These are phyloP conservation scores for Stenopsyche tienmushanensis DNA, from an alignment of 1,140 invertebrate species.

Conservation along the genomic window DNA sequence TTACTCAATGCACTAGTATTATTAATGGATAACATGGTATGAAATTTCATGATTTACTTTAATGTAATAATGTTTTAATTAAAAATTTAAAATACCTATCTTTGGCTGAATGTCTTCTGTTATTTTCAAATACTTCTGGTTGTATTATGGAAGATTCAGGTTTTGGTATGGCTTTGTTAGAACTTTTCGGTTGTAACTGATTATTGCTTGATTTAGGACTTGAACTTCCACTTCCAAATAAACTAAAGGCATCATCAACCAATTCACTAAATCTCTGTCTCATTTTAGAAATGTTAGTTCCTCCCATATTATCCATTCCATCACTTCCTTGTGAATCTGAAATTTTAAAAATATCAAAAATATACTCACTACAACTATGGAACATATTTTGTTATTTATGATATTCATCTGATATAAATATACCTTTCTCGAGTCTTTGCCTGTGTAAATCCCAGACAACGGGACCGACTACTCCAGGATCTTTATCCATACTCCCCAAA, in stretches of 20 bases:
- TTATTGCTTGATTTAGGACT: conserved; percentile 44
- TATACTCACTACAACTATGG: neutral
- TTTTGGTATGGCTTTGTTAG: neutral
- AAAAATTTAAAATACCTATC: conserved; percentile 25
- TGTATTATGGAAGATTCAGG: neutral
- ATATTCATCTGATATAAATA: neutral
- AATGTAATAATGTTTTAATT: neutral
- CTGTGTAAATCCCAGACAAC: conserved; percentile 75
- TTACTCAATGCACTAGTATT: neutral
- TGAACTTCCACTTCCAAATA: conserved; percentile 47
- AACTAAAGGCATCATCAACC: conserved; percentile 53
- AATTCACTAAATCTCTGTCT: conserved; percentile 52
- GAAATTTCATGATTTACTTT: neutral
- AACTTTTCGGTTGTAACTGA: neutral
- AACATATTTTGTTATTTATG: neutral
- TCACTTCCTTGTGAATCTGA: conserved; percentile 18
- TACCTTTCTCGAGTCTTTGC: conserved; percentile 46
- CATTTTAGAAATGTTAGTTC: conserved; percentile 46
- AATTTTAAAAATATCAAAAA: neutral
- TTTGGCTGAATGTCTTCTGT: conserved; percentile 37
- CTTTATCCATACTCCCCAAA: conserved; percentile 63
- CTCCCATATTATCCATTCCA: neutral
- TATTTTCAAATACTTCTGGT: neutral
- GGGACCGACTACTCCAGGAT: conserved; percentile 82
- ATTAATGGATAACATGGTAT: neutral